phyloP scores from a whole-genome alignment of 2,888 invertebrate genomes.

The Odontocolon sp. region DNA sequence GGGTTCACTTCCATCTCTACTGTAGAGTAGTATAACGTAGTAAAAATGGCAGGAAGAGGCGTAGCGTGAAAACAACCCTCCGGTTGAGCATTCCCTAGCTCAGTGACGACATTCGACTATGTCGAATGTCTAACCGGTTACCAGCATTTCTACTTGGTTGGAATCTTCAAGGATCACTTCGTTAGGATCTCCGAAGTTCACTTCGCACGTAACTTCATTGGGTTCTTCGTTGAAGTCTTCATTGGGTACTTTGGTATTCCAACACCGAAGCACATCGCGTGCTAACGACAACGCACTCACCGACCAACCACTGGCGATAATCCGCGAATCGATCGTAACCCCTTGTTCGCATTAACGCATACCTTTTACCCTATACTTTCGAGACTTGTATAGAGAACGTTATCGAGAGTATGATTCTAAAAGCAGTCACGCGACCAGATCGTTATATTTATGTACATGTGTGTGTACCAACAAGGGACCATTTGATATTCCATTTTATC shows the following conservation, averaged over 20 bases:
- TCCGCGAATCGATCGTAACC: constrained; percentile 47
- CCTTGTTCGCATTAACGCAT: constrained; percentile 32
- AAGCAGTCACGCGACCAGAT: constrained; percentile 42
- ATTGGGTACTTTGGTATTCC: too few relatives aligned
- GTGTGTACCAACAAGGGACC: background rate
- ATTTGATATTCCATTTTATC: constrained; percentile 45
- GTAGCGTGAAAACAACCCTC: too few relatives aligned
- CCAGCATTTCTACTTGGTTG: constrained; percentile 40
- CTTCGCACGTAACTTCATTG: too few relatives aligned
- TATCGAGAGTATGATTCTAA: constrained; percentile 39
- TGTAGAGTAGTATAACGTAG: background rate
- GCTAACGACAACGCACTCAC: constrained; percentile 25
- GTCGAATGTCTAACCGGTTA: constrained; percentile 38
- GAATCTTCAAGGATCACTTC: background rate
- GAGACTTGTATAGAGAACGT: constrained; percentile 24
- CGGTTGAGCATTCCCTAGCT: too few relatives aligned
- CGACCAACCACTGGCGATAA: constrained; percentile 29
- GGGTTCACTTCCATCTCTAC: background rate
- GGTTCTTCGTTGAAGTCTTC: too few relatives aligned
- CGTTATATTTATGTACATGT: constrained; percentile 43
- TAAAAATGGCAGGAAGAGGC: too few relatives aligned
- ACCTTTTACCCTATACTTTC: constrained; percentile 1
- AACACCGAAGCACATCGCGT: constrained; percentile 32
- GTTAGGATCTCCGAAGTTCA: too few relatives aligned
- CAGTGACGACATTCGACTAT: background rate